These are phyloP conservation scores for Ameiurus melas DNA, from an alignment of 2,113 vertebrate species.

Conservation along the genomic window DNA sequence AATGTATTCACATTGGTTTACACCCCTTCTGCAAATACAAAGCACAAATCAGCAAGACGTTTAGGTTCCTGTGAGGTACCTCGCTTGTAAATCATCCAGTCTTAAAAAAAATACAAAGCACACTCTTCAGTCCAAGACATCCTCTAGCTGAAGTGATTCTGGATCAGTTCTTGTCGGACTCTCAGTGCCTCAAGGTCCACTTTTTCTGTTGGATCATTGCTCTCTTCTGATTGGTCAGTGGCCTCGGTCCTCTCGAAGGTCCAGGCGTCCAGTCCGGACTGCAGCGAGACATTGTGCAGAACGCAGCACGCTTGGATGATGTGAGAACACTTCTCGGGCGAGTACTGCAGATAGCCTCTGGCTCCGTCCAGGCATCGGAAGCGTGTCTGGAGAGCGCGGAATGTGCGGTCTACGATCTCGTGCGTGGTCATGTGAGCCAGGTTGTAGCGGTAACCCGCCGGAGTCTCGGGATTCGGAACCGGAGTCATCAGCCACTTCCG, in stretches of 20 bases:
- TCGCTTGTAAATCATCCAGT: not conserved
- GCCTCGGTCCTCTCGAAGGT: slow-evolving; percentile 76
- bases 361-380: slow-evolving; percentile 92
- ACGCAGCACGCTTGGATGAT: slow-evolving; percentile 95
- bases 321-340: slow-evolving; percentile 89
- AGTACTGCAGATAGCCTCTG: slow-evolving; percentile 91
- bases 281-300: slow-evolving; percentile 90
- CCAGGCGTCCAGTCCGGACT: slow-evolving; percentile 89
- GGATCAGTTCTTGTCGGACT: slow-evolving; percentile 80
- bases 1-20: not conserved
- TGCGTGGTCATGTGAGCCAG: slow-evolving; percentile 86
- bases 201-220: slow-evolving; percentile 78
- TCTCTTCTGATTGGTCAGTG: slow-evolving; percentile 78
- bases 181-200: slow-evolving; percentile 82
- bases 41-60: not conserved
- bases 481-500: slow-evolving; percentile 92
- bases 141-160: slow-evolving; percentile 83
- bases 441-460: slow-evolving; percentile 86
- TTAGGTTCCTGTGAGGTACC: not conserved
- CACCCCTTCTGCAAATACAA: not conserved
- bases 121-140: not conserved
- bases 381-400: slow-evolving; percentile 84
- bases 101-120: not conserved
- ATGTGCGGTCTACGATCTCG: slow-evolving; percentile 84
- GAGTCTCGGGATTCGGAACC: slow-evolving; percentile 79